A percentile compares a stretch with the other conserved stretches of the same genome.
Evolutionary conservation across 2,113 vertebrate species (phyloP).

Genomic region (Hypocryptadius cinnamomeus): DNA sequence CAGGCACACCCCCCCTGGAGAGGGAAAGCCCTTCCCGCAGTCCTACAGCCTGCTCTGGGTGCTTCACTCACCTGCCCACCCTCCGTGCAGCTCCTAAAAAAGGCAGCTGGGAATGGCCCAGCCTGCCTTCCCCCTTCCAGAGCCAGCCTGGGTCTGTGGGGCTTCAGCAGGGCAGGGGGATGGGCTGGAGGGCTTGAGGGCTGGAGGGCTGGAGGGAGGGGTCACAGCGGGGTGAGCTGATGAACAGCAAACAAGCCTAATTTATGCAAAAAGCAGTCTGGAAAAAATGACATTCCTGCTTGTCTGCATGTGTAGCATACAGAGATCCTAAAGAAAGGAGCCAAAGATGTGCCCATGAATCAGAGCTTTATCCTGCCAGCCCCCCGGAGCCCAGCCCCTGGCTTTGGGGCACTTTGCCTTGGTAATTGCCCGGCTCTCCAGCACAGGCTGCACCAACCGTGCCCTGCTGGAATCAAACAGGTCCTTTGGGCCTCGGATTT

Average conservation of each 20-base stretch:
- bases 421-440: conserved; percentile 30
- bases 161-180: neutral
- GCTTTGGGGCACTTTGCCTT: conserved; percentile 26
- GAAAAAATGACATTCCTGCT: conserved; percentile 54
- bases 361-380: conserved; percentile 63
- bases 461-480: neutral
- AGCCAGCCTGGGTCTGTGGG: rapidly evolving
- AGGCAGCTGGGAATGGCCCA: too few relatives aligned
- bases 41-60: neutral
- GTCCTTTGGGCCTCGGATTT: neutral
- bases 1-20: neutral
- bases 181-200: neutral
- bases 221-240: neutral
- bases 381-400: conserved; percentile 11
- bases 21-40: neutral
- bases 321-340: conserved; percentile 57
- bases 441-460: neutral
- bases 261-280: conserved; percentile 55
- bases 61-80: neutral
- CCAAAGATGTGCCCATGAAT: conserved; percentile 64
- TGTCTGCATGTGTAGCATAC: conserved; percentile 49
- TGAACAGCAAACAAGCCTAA: conserved; percentile 56
- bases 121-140: neutral
- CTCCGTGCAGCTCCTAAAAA: neutral
- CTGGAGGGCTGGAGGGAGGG: neutral